These are phyloP conservation scores for Ia io DNA, from an alignment of 2,113 vertebrate species.

Conservation along the genomic window DNA sequence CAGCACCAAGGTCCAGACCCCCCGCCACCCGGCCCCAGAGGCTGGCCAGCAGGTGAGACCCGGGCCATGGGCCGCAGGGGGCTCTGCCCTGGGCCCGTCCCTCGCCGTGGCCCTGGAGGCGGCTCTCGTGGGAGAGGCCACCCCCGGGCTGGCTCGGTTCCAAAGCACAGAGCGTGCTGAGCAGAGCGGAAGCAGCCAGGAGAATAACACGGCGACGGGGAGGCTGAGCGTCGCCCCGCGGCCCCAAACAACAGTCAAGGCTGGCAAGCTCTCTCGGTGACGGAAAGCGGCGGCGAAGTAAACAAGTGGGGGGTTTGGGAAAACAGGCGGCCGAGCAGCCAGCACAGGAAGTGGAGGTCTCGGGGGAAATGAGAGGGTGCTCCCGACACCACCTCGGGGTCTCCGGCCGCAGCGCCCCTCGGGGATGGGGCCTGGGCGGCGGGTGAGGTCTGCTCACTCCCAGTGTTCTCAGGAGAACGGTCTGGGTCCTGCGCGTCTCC, in stretches of 20 bases:
- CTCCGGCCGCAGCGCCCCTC: background rate
- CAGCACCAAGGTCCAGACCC: background rate
- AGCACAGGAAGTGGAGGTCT: background rate
- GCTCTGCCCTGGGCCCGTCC: background rate
- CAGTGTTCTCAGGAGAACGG: background rate
- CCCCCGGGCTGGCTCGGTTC: background rate
- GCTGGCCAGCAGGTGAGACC: background rate
- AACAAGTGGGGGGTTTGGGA: slow-evolving; percentile 47
- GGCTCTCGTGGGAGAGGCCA: background rate
- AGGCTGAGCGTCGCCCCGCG: background rate
- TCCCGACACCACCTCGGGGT: fast-evolving
- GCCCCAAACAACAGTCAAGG: background rate
- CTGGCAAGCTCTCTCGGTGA: background rate
- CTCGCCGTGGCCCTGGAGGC: fast-evolving
- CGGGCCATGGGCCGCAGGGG: background rate
- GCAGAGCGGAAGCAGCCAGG: background rate
- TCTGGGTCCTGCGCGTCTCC: background rate
- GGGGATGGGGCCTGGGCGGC: background rate
- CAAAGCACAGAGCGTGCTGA: background rate
- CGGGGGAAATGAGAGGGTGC: background rate
- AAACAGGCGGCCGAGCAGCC: background rate
- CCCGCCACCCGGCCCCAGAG: background rate
- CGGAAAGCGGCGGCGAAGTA: slow-evolving; percentile 34
- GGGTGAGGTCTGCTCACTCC: background rate
- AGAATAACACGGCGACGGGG: background rate